These are phyloP conservation scores for Palythoa heliodiscus DNA, from an alignment of 92 coral and sea anemone species.

Conservation along the genomic window DNA sequence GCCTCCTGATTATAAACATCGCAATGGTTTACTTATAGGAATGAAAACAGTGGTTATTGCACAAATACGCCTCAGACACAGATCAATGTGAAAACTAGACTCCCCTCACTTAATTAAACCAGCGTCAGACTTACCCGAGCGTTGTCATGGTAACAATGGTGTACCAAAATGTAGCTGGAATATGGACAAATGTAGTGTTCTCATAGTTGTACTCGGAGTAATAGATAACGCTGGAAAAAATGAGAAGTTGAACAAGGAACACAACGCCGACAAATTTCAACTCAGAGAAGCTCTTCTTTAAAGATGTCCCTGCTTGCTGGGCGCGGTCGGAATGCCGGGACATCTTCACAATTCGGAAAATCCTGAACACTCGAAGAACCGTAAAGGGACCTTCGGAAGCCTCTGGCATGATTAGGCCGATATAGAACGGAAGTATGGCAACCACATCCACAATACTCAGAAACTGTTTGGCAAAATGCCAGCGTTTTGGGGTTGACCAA, in stretches of 20 bases:
- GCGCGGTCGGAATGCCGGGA: conserved; percentile 91
- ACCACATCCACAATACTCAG: conserved; percentile 90
- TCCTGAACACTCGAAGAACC: conserved; percentile 88
- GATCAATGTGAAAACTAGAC: too few relatives aligned
- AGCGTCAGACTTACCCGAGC: conserved; percentile 76
- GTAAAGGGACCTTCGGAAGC: conserved; percentile 85
- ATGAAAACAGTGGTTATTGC: too few relatives aligned
- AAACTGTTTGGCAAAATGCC: conserved; percentile 84
- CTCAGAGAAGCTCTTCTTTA: conserved; percentile 90
- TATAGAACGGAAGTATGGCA: conserved; percentile 89
- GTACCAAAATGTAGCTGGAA: conserved; percentile 97
- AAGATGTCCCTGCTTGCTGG: conserved; percentile 80
- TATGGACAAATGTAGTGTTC: conserved; percentile 69
- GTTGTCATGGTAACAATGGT: conserved; percentile 99
- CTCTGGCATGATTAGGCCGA: conserved; percentile 73
- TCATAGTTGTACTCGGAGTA: conserved; percentile 81
- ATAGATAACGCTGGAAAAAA: conserved; percentile 90
- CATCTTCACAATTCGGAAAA: conserved; percentile 95
- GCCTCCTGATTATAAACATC: too few relatives aligned
- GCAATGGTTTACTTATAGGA: too few relatives aligned
- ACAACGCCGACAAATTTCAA: conserved; percentile 86
- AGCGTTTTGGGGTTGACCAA: conserved; percentile 85
- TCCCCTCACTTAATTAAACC: too few relatives aligned
- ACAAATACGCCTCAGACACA: too few relatives aligned
- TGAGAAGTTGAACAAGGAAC: conserved; percentile 71